Percentiles rank a stretch among this genome's conserved stretches.
Conservation (phyloP, 1,140 invertebrate species). For the Drosophila gunungcola region DNA sequence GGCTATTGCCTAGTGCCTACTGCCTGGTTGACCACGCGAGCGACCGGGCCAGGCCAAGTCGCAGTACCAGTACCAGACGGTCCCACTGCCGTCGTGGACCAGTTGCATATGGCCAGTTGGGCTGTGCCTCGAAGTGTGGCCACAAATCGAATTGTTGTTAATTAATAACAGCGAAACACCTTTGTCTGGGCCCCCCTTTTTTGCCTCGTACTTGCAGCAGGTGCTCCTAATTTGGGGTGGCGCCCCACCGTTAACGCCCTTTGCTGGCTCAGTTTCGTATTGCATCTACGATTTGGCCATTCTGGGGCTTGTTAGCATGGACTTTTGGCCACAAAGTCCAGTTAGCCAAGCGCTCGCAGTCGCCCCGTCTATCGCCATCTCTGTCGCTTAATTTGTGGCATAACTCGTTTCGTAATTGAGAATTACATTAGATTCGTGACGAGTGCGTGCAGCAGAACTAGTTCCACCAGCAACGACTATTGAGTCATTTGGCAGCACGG, state of each 20-base stretch:
- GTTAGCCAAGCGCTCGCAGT: conserved; percentile 13
- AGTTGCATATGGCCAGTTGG: conserved; percentile 40
- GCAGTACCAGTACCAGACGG: conserved; percentile 1
- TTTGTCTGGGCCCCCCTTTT: conserved; percentile 41
- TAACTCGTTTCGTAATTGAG: conserved; percentile 82
- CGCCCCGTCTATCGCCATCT: conserved; percentile 18
- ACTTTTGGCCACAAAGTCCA: conserved; percentile 52
- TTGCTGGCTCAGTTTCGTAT: conserved; percentile 34
- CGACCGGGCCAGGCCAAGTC: conserved; percentile 43
- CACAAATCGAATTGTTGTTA: conserved; percentile 80
- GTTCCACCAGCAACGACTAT: conserved; percentile 60
- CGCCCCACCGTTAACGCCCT: conserved; percentile 70
- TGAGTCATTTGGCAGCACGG: conserved; percentile 68
- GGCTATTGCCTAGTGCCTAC: conserved; percentile 4
- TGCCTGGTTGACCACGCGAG: conserved; percentile 63
- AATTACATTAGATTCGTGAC: conserved; percentile 80
- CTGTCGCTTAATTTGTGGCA: conserved; percentile 75
- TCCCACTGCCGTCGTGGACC: conserved; percentile 30
- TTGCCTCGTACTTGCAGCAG: conserved; percentile 12
- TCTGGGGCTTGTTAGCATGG: conserved; percentile 50
- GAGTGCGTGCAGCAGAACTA: conserved; percentile 79
- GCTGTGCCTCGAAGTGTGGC: conserved; percentile 65
- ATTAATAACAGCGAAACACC: conserved; percentile 78
- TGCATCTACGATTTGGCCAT: background rate
- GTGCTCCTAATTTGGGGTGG: conserved; percentile 72